phyloP scores from a whole-genome alignment of 2,888 invertebrate species.

The Campoletis raptor region DNA sequence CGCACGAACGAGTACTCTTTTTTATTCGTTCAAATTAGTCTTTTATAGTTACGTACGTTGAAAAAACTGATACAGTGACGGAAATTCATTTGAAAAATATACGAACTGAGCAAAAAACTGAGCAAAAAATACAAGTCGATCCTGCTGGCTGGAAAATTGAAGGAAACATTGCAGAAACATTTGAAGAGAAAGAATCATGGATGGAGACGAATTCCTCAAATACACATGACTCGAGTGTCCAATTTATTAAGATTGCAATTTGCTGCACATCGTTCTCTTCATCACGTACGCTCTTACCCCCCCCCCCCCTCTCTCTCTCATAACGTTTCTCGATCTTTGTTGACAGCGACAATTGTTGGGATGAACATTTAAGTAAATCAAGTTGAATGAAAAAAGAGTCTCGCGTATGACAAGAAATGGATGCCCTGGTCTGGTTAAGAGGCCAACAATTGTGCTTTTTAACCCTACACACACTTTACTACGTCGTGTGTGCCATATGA shows the following conservation, averaged over 20 bases:
- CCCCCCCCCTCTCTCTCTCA: not conserved
- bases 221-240: slow-evolving; percentile 6
- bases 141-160: not conserved
- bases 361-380: slow-evolving; percentile 15
- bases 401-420: slow-evolving; percentile 12
- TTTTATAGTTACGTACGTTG: not conserved
- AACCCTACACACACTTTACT: not conserved
- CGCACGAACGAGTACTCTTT: not conserved
- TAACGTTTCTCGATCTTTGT: not conserved
- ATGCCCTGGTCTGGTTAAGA: not conserved
- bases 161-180: not conserved
- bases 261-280: not conserved
- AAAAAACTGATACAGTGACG: not conserved
- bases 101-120: not conserved
- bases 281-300: too few species aligned
- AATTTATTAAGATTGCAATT: not conserved
- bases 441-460: slow-evolving; percentile 27
- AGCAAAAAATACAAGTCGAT: not conserved
- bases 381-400: slow-evolving; percentile 21
- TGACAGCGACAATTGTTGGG: slow-evolving; percentile 5
- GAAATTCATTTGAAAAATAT: not conserved
- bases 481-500: not conserved
- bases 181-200: not conserved
- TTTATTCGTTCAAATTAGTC: not conserved
- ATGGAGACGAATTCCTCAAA: not conserved